Percentiles rank a stretch among this genome's conserved stretches.
These are phyloP conservation scores for Ciconia stormi DNA, from an alignment of 2,113 vertebrate species.

Conservation along the genomic window DNA sequence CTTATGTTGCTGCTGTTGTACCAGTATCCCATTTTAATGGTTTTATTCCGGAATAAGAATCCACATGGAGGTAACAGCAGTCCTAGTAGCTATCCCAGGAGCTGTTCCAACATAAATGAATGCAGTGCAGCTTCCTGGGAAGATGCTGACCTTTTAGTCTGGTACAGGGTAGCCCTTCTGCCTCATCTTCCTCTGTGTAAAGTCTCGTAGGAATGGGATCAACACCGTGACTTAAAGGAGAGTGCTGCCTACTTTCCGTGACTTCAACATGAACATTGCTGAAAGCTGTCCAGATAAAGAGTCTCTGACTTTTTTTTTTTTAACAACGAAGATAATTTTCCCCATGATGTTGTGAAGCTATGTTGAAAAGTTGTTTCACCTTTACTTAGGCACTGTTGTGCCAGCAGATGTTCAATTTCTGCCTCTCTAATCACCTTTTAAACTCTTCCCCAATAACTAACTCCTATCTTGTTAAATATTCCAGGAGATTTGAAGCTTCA, in stretches of 20 bases:
- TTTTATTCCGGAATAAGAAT: not conserved
- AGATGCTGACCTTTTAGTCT: not conserved
- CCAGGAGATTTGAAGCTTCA: not conserved
- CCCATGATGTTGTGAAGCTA: not conserved
- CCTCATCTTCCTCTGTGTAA: rapidly evolving
- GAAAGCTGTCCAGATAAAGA: not conserved
- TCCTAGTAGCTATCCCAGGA: not conserved
- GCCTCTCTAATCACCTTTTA: conserved; percentile 14
- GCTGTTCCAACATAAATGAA: not conserved
- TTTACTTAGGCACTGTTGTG: not conserved
- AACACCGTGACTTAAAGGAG: not conserved
- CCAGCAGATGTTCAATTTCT: conserved; percentile 24
- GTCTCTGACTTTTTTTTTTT: not conserved
- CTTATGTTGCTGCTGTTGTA: conserved; percentile 3
- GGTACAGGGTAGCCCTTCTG: not conserved
- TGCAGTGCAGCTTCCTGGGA: not conserved
- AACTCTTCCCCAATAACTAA: not conserved
- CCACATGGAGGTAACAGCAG: not conserved
- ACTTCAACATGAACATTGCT: not conserved
- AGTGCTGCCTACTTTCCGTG: not conserved
- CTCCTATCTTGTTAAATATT: not conserved
- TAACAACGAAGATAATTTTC: not conserved
- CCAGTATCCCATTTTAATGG: not conserved
- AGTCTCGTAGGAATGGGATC: not conserved
- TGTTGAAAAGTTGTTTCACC: not conserved